phyloP scores from a whole-genome alignment of 1,140 invertebrate genomes.

The Micrasema minimum region DNA sequence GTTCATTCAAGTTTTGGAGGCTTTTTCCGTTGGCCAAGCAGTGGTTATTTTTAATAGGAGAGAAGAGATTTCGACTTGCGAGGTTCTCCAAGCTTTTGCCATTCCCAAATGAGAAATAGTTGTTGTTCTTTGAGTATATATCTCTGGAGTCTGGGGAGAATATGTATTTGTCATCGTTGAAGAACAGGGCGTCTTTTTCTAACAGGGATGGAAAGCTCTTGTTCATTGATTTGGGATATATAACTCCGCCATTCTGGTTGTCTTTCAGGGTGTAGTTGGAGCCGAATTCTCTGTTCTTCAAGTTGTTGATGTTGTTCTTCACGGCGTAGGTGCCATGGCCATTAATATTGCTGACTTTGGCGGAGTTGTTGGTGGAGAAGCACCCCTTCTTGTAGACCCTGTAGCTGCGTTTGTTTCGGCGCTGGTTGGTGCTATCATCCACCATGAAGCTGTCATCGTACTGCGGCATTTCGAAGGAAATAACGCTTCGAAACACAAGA shows the following conservation, averaged over 20 bases:
- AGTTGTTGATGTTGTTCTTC: conserved; percentile 62
- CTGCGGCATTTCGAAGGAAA: conserved; percentile 59
- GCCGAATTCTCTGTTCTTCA: conserved; percentile 56
- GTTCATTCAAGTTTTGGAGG: conserved; percentile 47
- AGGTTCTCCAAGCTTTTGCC: conserved; percentile 50
- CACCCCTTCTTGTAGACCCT: conserved; percentile 64
- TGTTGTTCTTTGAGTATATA: conserved; percentile 47
- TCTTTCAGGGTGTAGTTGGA: conserved; percentile 47
- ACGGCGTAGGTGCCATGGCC: conserved; percentile 60
- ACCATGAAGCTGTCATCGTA: conserved; percentile 67
- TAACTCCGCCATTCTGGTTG: conserved; percentile 4
- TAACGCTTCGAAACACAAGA: too few species aligned
- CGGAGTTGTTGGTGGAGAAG: conserved; percentile 6
- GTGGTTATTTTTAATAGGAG: conserved; percentile 34
- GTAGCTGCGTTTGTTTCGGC: conserved; percentile 66
- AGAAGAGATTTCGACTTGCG: conserved; percentile 40
- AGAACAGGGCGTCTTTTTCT: conserved; percentile 32
- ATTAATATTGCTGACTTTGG: conserved; percentile 57
- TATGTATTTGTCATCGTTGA: conserved; percentile 45
- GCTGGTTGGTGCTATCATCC: conserved; percentile 65
- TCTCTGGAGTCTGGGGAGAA: conserved; percentile 39
- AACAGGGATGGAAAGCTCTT: conserved; percentile 49
- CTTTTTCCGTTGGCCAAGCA: conserved; percentile 38
- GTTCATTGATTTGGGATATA: conserved; percentile 45
- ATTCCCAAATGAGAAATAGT: conserved; percentile 43